phyloP scores from a whole-genome alignment of 2,113 vertebrate genomes.

The Cinclus cinclus region DNA sequence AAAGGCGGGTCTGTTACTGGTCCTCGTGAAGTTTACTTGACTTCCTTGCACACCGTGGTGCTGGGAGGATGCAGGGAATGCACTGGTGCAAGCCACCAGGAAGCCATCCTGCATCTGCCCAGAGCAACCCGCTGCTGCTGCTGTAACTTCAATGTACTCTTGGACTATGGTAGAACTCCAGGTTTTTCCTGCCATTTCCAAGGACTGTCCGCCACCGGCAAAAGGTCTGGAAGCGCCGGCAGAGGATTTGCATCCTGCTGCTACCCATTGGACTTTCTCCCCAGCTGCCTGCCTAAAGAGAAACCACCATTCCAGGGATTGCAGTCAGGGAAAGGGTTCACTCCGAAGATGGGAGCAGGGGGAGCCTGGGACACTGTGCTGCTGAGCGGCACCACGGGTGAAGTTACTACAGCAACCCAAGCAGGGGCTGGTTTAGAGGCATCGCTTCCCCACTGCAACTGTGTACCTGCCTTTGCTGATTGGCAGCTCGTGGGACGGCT shows the following conservation, averaged over 20 bases:
- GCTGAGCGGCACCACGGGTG: neutral
- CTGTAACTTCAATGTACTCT: neutral
- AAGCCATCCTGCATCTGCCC: neutral
- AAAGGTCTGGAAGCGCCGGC: neutral
- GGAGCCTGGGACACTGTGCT: neutral
- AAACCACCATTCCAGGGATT: neutral
- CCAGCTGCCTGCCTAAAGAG: neutral
- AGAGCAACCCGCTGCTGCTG: neutral
- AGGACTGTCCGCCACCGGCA: neutral
- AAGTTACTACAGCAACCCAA: neutral
- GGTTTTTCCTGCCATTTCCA: rapidly evolving
- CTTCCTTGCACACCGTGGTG: rapidly evolving
- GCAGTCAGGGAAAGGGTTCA: rapidly evolving
- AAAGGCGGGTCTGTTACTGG: neutral
- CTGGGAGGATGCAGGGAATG: neutral
- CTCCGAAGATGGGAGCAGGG: rapidly evolving
- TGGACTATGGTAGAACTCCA: rapidly evolving
- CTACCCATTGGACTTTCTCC: neutral
- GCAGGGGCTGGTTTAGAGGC: neutral
- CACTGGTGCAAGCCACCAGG: neutral
- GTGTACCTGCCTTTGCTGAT: rapidly evolving
- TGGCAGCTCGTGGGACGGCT: rapidly evolving
- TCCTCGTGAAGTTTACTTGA: neutral
- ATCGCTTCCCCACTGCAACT: rapidly evolving
- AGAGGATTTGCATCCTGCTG: neutral